These are phyloP conservation scores for Halocaridina rubra DNA, from an alignment of 2,888 invertebrate species.

Conservation along the genomic window DNA sequence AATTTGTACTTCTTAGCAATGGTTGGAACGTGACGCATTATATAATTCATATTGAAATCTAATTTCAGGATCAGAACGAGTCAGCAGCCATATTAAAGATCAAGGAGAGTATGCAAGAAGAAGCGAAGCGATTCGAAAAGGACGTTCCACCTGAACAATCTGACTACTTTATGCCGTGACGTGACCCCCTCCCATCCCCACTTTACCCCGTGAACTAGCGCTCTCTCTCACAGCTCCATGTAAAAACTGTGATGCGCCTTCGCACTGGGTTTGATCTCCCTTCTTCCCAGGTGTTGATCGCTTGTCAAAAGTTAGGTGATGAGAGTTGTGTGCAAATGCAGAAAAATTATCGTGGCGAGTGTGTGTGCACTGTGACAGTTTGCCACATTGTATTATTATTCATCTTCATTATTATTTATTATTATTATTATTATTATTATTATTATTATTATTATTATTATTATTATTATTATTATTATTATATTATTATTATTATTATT, in stretches of 20 bases:
- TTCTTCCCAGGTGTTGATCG: constrained; percentile 43
- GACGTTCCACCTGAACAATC: constrained; percentile 87
- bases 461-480: too few relatives aligned
- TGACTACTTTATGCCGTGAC: constrained; percentile 97
- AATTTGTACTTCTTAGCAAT: too few relatives aligned
- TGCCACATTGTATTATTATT: constrained; percentile 45
- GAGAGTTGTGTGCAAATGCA: constrained; percentile 49
- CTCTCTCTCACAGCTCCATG: constrained; percentile 43
- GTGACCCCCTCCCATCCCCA: constrained; percentile 59
- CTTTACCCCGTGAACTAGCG: constrained; percentile 59
- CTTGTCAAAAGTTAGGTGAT: constrained; percentile 47
- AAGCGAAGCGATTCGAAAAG: constrained; percentile 98
- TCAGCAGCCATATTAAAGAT: constrained; percentile 99
- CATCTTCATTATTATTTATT: too few relatives aligned
- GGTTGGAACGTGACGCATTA: too few relatives aligned
- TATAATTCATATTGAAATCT: constrained; percentile 9
- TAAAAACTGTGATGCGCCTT: constrained; percentile 41
- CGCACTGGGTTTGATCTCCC: constrained; percentile 43
- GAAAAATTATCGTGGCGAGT: constrained; percentile 32
- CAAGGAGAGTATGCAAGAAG: constrained; percentile 99
- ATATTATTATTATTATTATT: constrained; percentile 14
- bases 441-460: too few relatives aligned
- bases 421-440: too few relatives aligned
- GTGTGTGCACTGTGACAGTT: constrained; percentile 45
- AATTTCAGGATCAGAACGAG: constrained; percentile 88